A percentile compares a stretch with the other conserved stretches of the same genome.
phyloP scores from a whole-genome alignment of 2,888 invertebrate genomes.

The Hyppa rectilinea region DNA sequence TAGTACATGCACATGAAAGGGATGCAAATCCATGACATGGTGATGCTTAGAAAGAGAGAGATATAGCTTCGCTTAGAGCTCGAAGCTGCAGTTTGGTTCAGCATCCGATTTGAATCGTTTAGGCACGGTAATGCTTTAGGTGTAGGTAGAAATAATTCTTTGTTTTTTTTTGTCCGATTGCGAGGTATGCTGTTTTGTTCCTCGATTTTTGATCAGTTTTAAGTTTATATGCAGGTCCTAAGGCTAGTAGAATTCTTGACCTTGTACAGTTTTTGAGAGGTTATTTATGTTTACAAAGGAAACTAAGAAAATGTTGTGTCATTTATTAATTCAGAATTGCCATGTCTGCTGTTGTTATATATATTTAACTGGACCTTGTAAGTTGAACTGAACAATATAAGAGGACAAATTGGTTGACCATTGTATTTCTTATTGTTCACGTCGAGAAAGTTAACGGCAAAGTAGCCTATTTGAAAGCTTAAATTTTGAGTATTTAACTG shows the following conservation, averaged over 20 bases:
- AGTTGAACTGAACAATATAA: conserved; percentile 19
- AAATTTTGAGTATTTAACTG: conserved; percentile 40
- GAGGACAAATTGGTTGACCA: conserved; percentile 4
- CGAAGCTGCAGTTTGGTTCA: conserved; percentile 8
- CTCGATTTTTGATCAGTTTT: background rate
- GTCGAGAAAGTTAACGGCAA: conserved; percentile 37
- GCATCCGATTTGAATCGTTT: conserved; percentile 4
- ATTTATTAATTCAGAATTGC: background rate
- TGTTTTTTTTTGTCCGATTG: conserved; percentile 12
- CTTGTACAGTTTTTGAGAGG: background rate
- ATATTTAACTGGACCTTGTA: conserved; percentile 21
- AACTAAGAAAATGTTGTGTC: background rate
- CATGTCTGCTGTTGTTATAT: background rate
- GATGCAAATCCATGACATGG: background rate
- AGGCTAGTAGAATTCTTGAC: background rate
- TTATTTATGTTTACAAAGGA: background rate
- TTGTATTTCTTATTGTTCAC: conserved; percentile 40
- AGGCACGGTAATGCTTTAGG: too few species aligned
- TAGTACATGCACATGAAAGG: background rate
- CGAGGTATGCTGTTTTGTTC: background rate
- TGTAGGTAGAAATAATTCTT: background rate
- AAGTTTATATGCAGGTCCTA: background rate
- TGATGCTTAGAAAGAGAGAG: background rate
- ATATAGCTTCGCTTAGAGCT: conserved; percentile 4
- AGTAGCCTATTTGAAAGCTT: conserved; percentile 23